Percentiles rank a stretch among this genome's conserved stretches.
These are phyloP conservation scores for Oncorhynchus masou DNA, from an alignment of 2,113 vertebrate species.

Conservation along the genomic window DNA sequence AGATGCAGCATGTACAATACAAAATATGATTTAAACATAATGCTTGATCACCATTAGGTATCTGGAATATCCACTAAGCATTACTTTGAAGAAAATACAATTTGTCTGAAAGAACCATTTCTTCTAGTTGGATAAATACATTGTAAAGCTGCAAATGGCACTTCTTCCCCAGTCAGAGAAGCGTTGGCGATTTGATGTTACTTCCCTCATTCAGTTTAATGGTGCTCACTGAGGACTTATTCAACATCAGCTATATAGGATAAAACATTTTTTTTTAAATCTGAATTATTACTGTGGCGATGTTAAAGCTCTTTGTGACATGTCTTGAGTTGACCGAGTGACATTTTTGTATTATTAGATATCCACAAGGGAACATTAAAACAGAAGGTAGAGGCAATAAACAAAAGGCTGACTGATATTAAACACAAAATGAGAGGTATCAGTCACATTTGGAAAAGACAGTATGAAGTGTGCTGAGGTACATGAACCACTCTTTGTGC, in stretches of 20 bases:
- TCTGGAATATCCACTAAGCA: conserved; percentile 4
- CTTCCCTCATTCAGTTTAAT: neutral
- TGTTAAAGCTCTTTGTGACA: neutral
- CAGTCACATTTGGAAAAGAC: conserved; percentile 3
- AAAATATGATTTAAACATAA: too few relatives aligned
- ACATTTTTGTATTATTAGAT: conserved; percentile 9
- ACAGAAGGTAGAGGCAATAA: neutral
- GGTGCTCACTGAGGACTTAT: too few relatives aligned
- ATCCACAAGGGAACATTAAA: neutral
- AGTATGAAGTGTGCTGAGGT: neutral
- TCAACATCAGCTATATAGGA: neutral
- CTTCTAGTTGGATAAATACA: neutral
- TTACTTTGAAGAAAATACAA: too few relatives aligned
- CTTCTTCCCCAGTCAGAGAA: conserved; percentile 14
- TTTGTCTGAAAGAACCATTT: too few relatives aligned
- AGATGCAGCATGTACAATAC: too few relatives aligned
- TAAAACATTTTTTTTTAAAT: neutral
- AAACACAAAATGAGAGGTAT: conserved; percentile 38
- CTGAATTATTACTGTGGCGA: neutral
- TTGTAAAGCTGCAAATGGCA: conserved; percentile 42
- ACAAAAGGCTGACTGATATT: neutral
- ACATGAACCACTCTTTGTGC: conserved; percentile 14
- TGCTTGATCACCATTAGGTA: conserved; percentile 2
- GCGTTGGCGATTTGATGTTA: neutral
- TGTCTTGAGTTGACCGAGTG: neutral